phyloP scores from a whole-genome alignment of 2,113 vertebrate genomes.

The Nesogale talazaci region DNA sequence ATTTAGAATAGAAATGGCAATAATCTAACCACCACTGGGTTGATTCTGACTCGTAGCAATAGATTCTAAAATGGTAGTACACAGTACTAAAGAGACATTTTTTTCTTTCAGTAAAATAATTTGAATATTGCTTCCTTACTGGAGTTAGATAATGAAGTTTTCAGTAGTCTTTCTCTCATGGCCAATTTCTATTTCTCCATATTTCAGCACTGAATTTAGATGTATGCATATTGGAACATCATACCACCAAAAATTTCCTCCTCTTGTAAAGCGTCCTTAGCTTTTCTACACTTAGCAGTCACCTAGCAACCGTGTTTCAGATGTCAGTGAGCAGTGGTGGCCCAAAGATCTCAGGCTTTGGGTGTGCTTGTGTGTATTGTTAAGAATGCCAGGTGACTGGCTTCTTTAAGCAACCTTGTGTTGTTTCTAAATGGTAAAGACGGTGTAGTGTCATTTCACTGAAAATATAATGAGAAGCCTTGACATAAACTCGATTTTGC shows the following conservation, averaged over 20 bases:
- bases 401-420: slow-evolving; percentile 19
- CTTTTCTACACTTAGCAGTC: slow-evolving; percentile 38
- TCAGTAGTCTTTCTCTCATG: slow-evolving; percentile 29
- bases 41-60: neutral
- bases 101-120: slow-evolving; percentile 13
- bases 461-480: slow-evolving; percentile 39
- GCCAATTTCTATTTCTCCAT: neutral
- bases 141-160: neutral
- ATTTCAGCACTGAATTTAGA: slow-evolving; percentile 56
- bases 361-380: slow-evolving; percentile 56
- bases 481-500: slow-evolving; percentile 4
- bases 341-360: slow-evolving; percentile 47
- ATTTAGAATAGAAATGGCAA: slow-evolving; percentile 3
- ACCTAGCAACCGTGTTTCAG: slow-evolving; percentile 72
- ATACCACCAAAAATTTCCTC: neutral
- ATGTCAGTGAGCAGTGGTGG: slow-evolving; percentile 35
- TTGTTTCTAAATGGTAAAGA: slow-evolving; percentile 59
- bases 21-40: too few relatives aligned
- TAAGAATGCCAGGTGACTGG: slow-evolving; percentile 22
- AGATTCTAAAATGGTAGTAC: slow-evolving; percentile 22
- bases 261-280: slow-evolving; percentile 37
- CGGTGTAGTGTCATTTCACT: slow-evolving; percentile 13
- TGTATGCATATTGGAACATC: neutral
- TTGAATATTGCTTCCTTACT: slow-evolving; percentile 31
- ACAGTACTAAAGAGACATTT: neutral